Percentiles rank a stretch among this genome's conserved stretches.
phyloP scores from a whole-genome alignment of 2,888 invertebrate species.

The Andrena camellia region DNA sequence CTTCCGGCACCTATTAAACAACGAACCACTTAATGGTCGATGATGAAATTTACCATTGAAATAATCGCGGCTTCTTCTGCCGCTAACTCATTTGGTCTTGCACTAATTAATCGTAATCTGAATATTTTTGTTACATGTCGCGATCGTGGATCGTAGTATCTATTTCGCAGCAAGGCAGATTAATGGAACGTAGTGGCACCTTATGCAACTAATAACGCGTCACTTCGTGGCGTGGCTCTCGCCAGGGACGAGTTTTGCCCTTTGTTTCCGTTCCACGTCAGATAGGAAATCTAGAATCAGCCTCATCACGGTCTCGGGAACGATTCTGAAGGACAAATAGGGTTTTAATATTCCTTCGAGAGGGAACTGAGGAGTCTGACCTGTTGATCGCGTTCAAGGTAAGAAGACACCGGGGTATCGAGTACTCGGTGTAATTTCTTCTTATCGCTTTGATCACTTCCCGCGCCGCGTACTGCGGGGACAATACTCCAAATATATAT shows the following conservation, averaged over 20 bases:
- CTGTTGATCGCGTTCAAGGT: conserved; percentile 75
- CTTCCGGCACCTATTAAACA: neutral
- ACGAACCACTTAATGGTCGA: no score
- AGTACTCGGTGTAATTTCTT: conserved; percentile 77
- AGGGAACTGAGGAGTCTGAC: conserved; percentile 52
- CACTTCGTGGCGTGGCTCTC: neutral
- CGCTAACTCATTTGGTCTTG: neutral
- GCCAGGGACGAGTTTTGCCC: neutral
- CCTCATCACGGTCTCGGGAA: conserved; percentile 73
- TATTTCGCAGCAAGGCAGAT: no score
- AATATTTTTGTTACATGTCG: neutral
- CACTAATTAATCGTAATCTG: neutral
- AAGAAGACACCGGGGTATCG: conserved; percentile 78
- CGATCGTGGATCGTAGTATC: no score
- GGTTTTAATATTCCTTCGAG: neutral
- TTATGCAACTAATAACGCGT: no score
- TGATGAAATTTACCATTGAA: no score
- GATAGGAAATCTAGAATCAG: conserved; percentile 76
- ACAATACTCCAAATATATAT: conserved; percentile 74
- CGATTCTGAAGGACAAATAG: conserved; percentile 58
- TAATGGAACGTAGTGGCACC: no score
- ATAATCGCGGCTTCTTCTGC: no score
- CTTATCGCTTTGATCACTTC: conserved; percentile 78
- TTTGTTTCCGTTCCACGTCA: conserved; percentile 51
- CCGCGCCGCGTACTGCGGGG: conserved; percentile 74